These are phyloP conservation scores for Lethocerus indicus DNA, from an alignment of 1,140 invertebrate genomes.

Conservation along the genomic window DNA sequence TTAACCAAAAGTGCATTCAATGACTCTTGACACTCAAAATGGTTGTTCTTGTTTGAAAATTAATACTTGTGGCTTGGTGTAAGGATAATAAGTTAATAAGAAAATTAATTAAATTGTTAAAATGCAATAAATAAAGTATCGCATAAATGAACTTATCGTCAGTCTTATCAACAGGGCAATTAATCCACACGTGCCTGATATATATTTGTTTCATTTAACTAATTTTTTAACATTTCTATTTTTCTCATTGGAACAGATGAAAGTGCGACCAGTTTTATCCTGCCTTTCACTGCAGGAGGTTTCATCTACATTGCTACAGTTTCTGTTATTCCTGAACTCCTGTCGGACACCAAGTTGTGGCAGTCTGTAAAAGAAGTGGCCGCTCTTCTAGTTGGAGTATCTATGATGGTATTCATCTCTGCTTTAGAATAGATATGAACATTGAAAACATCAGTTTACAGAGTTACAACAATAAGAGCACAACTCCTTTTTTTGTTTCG, in stretches of 20 bases:
- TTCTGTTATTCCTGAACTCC: conserved; percentile 85
- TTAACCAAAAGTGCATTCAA: too few relatives aligned
- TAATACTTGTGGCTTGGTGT: too few relatives aligned
- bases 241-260: conserved; percentile 31
- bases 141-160: too few relatives aligned
- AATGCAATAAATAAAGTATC: too few relatives aligned
- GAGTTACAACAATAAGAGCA: too few relatives aligned
- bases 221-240: neutral
- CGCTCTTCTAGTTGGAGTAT: conserved; percentile 66
- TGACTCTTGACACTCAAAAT: too few relatives aligned
- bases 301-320: conserved; percentile 98
- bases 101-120: too few relatives aligned
- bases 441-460: too few relatives aligned
- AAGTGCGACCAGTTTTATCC: conserved; percentile 63
- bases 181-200: neutral
- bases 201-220: neutral
- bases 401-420: conserved; percentile 85
- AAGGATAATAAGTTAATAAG: too few relatives aligned
- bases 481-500: too few relatives aligned
- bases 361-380: conserved; percentile 76
- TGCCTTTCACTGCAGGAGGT: conserved; percentile 93
- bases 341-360: conserved; percentile 65
- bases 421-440: conserved; percentile 59
- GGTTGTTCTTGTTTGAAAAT: too few relatives aligned
- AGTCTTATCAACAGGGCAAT: neutral